Conservation (phyloP, 2,797 vertebrate species). For the Micropoecilia bifurca region DNA sequence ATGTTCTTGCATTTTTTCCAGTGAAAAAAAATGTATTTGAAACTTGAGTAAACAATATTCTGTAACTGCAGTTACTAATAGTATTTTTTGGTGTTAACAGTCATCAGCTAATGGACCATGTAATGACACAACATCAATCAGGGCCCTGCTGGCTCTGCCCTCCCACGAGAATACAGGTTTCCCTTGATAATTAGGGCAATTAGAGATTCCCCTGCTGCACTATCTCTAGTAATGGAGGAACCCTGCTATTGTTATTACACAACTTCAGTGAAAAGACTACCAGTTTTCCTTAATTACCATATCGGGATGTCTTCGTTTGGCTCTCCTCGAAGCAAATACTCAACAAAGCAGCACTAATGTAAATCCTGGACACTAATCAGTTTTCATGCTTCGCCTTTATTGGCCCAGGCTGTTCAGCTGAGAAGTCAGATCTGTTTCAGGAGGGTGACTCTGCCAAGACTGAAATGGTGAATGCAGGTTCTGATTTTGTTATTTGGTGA, state of each 20-base stretch:
- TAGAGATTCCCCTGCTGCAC: constrained; percentile 71
- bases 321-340: constrained; percentile 51
- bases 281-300: constrained; percentile 75
- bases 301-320: constrained; percentile 69
- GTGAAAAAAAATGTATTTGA: not conserved
- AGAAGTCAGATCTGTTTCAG: not conserved
- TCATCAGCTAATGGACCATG: constrained; percentile 40
- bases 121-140: constrained; percentile 46
- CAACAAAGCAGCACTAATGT: constrained; percentile 59
- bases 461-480: not conserved
- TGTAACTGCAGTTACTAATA: constrained; percentile 24
- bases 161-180: constrained; percentile 68
- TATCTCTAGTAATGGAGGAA: constrained; percentile 62
- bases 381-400: constrained; percentile 24
- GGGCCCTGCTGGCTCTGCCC: constrained; percentile 33
- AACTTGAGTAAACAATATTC: not conserved
- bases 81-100: constrained; percentile 30
- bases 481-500: not conserved
- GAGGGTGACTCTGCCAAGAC: not conserved
- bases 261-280: constrained; percentile 48
- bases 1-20: not conserved
- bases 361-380: constrained; percentile 66
- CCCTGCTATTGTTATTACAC: constrained; percentile 68
- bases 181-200: constrained; percentile 77
- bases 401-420: not conserved